These are phyloP conservation scores for Symphodus melops DNA, from an alignment of 2,113 vertebrate genomes.

Conservation along the genomic window DNA sequence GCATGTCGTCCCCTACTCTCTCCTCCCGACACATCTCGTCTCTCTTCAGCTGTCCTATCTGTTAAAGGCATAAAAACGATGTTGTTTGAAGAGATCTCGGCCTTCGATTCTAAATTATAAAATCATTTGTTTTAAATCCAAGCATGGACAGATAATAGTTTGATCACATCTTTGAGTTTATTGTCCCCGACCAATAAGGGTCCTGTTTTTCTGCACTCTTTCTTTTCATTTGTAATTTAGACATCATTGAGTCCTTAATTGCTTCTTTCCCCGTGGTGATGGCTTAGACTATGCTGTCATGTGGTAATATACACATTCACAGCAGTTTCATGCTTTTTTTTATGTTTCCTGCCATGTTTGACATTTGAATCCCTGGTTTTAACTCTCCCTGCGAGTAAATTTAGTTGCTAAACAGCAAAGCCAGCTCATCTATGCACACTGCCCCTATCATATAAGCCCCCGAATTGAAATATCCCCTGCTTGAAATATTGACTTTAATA, in stretches of 20 bases:
- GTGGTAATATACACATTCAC: constrained; percentile 10
- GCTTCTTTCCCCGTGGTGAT: neutral
- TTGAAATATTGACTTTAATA: constrained; percentile 99
- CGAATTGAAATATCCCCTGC: constrained; percentile 97
- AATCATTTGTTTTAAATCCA: no score
- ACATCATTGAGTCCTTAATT: neutral
- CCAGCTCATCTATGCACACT: constrained; percentile 88
- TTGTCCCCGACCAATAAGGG: neutral
- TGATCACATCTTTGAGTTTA: no score
- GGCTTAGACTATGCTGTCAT: neutral
- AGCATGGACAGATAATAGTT: no score
- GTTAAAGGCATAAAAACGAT: no score
- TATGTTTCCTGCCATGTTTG: constrained; percentile 85
- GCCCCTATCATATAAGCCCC: constrained; percentile 86
- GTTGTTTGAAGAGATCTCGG: no score
- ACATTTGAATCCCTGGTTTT: constrained; percentile 87
- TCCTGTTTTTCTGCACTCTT: no score
- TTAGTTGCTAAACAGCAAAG: constrained; percentile 87
- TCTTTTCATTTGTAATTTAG: neutral
- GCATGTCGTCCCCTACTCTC: no score
- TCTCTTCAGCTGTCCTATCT: no score
- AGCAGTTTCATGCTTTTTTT: constrained; percentile 2
- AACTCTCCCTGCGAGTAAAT: constrained; percentile 90
- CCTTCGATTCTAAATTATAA: no score
- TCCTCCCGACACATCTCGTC: no score